These are phyloP conservation scores for Gymnorhina tibicen DNA, from an alignment of 2,113 vertebrate species.

Conservation along the genomic window DNA sequence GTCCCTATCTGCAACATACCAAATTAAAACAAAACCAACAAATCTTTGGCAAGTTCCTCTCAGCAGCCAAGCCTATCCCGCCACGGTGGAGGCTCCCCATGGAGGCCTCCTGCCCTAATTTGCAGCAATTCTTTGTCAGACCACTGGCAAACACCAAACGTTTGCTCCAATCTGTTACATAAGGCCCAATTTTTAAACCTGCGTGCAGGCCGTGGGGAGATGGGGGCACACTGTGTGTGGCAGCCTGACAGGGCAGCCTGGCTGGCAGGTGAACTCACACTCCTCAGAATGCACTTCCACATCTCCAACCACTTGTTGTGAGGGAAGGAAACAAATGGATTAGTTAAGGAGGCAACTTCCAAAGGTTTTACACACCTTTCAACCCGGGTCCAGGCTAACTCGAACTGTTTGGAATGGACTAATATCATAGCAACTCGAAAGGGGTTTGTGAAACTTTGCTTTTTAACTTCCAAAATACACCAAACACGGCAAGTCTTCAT, in stretches of 20 bases:
- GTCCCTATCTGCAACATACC: neutral
- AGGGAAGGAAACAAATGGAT: neutral
- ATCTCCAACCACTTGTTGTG: constrained; percentile 35
- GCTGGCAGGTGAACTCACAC: neutral
- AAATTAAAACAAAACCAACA: neutral
- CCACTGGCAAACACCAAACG: constrained; percentile 51
- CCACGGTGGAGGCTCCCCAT: constrained; percentile 2
- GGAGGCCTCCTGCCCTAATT: constrained; percentile 63
- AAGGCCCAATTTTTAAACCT: constrained; percentile 22
- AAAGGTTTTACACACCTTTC: neutral
- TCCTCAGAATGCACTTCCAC: neutral
- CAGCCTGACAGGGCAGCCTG: neutral
- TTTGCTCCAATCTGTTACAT: constrained; percentile 35
- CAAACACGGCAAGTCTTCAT: rapidly evolving
- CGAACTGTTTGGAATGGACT: rapidly evolving
- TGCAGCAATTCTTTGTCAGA: constrained; percentile 33
- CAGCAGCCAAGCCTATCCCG: neutral
- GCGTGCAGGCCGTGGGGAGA: neutral
- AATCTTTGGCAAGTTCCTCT: neutral
- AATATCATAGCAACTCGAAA: neutral
- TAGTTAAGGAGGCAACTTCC: neutral
- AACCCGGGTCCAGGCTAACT: neutral
- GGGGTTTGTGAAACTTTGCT: neutral
- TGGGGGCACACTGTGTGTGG: neutral
- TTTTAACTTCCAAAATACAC: neutral